Conservation (phyloP, 2,888 invertebrate species). For the Maniola hyperantus region DNA sequence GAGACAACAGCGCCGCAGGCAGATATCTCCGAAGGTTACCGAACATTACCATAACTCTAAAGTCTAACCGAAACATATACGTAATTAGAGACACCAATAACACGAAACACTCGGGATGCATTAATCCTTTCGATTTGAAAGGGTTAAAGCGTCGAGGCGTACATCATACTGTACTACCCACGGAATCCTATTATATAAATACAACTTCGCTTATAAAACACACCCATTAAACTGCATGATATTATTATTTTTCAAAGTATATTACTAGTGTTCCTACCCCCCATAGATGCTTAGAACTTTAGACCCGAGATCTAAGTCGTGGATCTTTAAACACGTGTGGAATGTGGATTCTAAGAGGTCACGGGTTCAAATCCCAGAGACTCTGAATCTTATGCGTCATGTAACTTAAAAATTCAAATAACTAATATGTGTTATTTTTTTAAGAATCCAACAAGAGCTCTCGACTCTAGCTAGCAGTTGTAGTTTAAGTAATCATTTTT, state of each 20-base stretch:
- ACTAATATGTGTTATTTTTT: not conserved
- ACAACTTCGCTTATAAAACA: conserved; percentile 43
- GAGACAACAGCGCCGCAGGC: conserved; percentile 61
- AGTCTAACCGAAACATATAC: conserved; percentile 72
- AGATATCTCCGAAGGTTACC: conserved; percentile 69
- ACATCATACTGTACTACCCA: conserved; percentile 60
- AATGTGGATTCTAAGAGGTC: not conserved
- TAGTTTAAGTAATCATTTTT: too few relatives aligned
- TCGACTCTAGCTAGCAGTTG: too few relatives aligned
- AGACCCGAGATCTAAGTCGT: not conserved
- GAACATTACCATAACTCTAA: conserved; percentile 79
- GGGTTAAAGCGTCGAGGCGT: conserved; percentile 64
- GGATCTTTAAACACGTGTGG: not conserved
- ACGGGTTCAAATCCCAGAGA: not conserved
- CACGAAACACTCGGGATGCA: conserved; percentile 72
- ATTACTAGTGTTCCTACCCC: not conserved
- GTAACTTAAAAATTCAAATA: not conserved
- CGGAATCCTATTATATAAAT: conserved; percentile 61
- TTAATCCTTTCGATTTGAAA: conserved; percentile 73
- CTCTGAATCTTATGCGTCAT: not conserved
- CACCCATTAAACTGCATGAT: conserved; percentile 13
- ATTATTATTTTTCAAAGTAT: not conserved
- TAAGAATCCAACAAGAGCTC: not conserved
- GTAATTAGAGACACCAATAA: conserved; percentile 78
- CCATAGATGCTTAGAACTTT: not conserved